phyloP scores from a whole-genome alignment of 2,888 invertebrate genomes.

The Leptinotarsa juncta region DNA sequence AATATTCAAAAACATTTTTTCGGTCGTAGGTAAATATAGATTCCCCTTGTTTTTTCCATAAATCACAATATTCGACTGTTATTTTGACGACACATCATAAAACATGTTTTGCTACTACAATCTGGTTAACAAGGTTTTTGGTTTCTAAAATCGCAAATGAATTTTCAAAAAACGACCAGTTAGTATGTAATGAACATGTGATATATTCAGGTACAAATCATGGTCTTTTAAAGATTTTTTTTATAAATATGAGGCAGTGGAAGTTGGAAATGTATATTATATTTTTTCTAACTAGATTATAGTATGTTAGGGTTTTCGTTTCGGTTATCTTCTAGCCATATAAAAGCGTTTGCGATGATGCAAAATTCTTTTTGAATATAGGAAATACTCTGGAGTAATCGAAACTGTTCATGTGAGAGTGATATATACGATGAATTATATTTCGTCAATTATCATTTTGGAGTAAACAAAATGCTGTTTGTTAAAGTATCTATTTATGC shows the following conservation, averaged over 20 bases:
- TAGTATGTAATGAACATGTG: constrained; percentile 42
- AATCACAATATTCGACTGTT: neutral
- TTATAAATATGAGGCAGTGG: constrained; percentile 39
- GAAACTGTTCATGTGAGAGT: neutral
- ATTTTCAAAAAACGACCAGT: constrained; percentile 35
- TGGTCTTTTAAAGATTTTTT: constrained; percentile 44
- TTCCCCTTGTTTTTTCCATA: neutral
- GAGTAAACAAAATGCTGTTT: too few species aligned
- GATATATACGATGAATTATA: neutral
- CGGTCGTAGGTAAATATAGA: neutral
- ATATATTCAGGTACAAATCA: constrained; percentile 46
- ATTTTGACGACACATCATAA: constrained; percentile 9
- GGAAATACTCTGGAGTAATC: too few species aligned
- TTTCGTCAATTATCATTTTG: neutral
- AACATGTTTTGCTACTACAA: constrained; percentile 42
- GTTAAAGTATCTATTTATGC: too few species aligned
- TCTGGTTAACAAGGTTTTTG: constrained; percentile 37
- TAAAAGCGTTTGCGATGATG: too few species aligned
- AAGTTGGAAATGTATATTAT: constrained; percentile 46
- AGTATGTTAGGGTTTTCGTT: constrained; percentile 21
- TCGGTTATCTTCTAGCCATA: constrained; percentile 22
- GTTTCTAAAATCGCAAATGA: constrained; percentile 30
- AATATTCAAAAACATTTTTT: constrained; percentile 11
- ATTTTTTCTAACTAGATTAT: constrained; percentile 41
- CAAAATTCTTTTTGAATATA: too few species aligned